Percentiles rank a stretch among this genome's conserved stretches.
Evolutionary conservation across 2,888 invertebrate species (phyloP).

Genomic region (Parochlus steinenii): DNA sequence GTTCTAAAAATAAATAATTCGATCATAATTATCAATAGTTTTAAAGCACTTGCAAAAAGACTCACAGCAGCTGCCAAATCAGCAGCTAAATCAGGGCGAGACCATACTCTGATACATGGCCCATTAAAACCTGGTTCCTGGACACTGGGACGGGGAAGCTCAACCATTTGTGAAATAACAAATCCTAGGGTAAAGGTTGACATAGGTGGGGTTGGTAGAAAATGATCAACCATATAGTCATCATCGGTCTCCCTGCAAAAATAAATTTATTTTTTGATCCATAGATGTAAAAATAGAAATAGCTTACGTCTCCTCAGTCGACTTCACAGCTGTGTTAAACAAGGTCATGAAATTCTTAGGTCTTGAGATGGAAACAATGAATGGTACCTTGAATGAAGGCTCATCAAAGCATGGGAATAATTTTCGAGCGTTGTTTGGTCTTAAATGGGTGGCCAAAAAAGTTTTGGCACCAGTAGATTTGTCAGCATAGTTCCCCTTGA

Average conservation of each 20-base stretch:
- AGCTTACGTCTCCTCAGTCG: conserved; percentile 43
- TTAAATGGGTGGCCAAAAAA: conserved; percentile 49
- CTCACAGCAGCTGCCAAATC: conserved; percentile 22
- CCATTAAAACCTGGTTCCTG: conserved; percentile 16
- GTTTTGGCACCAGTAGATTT: conserved; percentile 26
- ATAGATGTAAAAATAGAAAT: background rate
- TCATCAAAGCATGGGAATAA: conserved; percentile 73
- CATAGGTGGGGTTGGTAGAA: conserved; percentile 55
- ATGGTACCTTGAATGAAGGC: conserved; percentile 56
- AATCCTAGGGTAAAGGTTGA: conserved; percentile 60
- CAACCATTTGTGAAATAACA: conserved; percentile 47
- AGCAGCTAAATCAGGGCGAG: conserved; percentile 29
- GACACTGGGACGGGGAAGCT: conserved; percentile 16
- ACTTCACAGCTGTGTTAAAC: conserved; percentile 45
- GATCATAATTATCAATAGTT: conserved; percentile 1
- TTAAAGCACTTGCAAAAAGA: background rate
- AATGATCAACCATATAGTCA: conserved; percentile 48
- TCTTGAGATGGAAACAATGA: conserved; percentile 43
- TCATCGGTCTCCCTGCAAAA: conserved; percentile 34
- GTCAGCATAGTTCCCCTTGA: conserved; percentile 44
- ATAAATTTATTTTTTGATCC: too few relatives aligned
- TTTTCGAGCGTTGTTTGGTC: conserved; percentile 55
- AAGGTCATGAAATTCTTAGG: conserved; percentile 36
- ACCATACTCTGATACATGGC: conserved; percentile 31
- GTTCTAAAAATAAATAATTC: conserved; percentile 28